phyloP scores from a whole-genome alignment of 2,113 vertebrate genomes.

The Ancistrus triradiatus region DNA sequence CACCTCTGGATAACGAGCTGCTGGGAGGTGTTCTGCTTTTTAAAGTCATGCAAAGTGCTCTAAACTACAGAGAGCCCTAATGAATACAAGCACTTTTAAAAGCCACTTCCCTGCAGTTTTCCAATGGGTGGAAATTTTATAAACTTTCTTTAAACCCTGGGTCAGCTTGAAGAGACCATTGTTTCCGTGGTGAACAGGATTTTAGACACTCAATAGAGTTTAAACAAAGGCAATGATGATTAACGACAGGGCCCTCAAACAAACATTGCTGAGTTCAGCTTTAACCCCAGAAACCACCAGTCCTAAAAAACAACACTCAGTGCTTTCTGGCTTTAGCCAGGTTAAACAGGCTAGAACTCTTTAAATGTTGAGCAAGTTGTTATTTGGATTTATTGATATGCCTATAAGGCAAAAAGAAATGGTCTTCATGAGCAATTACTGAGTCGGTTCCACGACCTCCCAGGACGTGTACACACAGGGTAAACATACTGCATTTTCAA shows the following conservation, averaged over 20 bases:
- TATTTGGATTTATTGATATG: background rate
- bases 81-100: constrained; percentile 49
- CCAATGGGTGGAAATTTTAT: constrained; percentile 54
- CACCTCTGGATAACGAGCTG: constrained; percentile 16
- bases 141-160: constrained; percentile 51
- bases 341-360: background rate
- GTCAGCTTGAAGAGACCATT: constrained; percentile 48
- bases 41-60: constrained; percentile 29
- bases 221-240: constrained; percentile 48
- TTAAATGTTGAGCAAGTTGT: constrained; percentile 14
- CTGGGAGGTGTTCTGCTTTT: constrained; percentile 43
- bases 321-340: background rate
- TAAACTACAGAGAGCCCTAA: constrained; percentile 38
- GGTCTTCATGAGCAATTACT: background rate
- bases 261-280: constrained; percentile 40
- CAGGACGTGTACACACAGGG: too few species aligned
- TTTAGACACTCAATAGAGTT: constrained; percentile 46
- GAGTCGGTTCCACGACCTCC: too few species aligned
- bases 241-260: constrained; percentile 45
- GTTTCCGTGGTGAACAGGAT: constrained; percentile 39
- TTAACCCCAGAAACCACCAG: constrained; percentile 15
- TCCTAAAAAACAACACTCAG: constrained; percentile 21
- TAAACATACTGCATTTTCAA: too few species aligned
- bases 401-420: constrained; percentile 5
- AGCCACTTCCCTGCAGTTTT: constrained; percentile 48